These are phyloP conservation scores for Dermolepida albohirtum DNA, from an alignment of 2,888 invertebrate genomes.

Conservation along the genomic window DNA sequence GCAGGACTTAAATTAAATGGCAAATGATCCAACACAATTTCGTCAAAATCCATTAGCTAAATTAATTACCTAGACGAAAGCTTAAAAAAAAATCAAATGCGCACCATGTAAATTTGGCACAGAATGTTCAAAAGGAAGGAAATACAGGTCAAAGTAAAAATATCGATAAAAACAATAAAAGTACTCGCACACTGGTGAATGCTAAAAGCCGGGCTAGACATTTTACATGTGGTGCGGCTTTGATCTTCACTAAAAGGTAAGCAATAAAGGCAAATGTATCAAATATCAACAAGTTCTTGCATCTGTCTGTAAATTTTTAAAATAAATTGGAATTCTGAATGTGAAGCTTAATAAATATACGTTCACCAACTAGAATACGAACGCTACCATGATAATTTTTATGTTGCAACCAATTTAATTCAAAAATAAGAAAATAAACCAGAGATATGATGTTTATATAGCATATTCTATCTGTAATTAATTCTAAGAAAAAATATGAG, in stretches of 20 bases:
- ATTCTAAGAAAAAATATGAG: too few relatives aligned
- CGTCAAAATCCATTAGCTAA: constrained; percentile 15
- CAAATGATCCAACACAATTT: neutral
- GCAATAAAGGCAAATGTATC: constrained; percentile 2
- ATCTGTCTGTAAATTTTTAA: neutral
- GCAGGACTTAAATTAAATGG: neutral
- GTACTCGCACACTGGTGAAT: neutral
- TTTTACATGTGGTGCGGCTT: constrained; percentile 1
- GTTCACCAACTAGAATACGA: too few relatives aligned
- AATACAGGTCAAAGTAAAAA: constrained; percentile 31
- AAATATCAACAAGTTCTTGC: constrained; percentile 17
- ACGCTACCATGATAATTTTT: too few relatives aligned
- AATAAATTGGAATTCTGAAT: too few relatives aligned
- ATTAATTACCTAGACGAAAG: constrained; percentile 27
- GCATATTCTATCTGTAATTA: too few relatives aligned
- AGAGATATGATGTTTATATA: too few relatives aligned
- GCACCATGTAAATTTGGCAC: constrained; percentile 18
- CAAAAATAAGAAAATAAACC: too few relatives aligned
- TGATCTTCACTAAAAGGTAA: constrained; percentile 8
- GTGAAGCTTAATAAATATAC: too few relatives aligned
- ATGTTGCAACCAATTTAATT: too few relatives aligned
- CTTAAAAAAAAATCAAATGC: constrained; percentile 16
- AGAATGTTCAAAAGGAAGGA: neutral
- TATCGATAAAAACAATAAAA: constrained; percentile 14
- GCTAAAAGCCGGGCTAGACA: neutral